These are phyloP conservation scores for Pristionchus exspectatus DNA, from an alignment of 2,888 invertebrate genomes.

Conservation along the genomic window DNA sequence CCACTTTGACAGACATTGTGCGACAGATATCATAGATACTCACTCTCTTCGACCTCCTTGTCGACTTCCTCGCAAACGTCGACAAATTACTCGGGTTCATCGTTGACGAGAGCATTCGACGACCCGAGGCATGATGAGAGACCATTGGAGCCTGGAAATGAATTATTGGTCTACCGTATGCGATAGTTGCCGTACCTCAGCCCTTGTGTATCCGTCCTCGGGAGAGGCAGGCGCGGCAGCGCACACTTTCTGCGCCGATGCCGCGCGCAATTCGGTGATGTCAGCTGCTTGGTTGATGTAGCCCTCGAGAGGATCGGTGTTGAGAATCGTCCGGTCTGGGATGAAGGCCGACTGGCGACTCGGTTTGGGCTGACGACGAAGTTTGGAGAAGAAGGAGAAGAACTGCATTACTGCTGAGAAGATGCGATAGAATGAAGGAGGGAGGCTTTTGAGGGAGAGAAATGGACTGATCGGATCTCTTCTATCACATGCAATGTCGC, in stretches of 20 bases:
- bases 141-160: not conserved
- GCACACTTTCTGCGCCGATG: conserved; percentile 16
- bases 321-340: not conserved
- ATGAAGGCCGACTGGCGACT: not conserved
- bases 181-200: not conserved
- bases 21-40: not conserved
- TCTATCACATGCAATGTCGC: not conserved
- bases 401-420: not conserved
- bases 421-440: not conserved
- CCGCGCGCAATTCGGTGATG: not conserved
- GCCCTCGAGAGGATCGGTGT: not conserved
- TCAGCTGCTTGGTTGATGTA: not conserved
- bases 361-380: not conserved
- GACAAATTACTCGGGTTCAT: not conserved
- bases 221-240: not conserved
- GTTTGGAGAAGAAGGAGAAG: conserved; percentile 38
- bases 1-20: too few relatives aligned
- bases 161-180: not conserved
- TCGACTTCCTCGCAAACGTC: not conserved
- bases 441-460: not conserved
- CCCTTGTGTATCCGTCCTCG: not conserved
- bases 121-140: not conserved
- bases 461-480: not conserved
- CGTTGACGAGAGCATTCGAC: conserved; percentile 14
- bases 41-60: conserved; percentile 7